Base-by-base conservation (phyloP, 2,888 invertebrate genomes). In the Ophonus ardosiacus region DNA sequence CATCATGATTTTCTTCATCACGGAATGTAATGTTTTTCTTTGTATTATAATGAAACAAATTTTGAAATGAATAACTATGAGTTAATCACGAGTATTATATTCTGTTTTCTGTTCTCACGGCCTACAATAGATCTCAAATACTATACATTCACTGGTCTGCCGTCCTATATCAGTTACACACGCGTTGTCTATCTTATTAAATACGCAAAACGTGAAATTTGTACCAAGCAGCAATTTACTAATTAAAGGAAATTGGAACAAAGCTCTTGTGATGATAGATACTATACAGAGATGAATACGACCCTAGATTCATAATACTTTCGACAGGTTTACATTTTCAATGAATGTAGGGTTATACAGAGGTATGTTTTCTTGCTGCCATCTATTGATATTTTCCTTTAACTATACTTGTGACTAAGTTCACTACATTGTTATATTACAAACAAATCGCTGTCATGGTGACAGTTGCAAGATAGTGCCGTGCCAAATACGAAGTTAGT, bases 161-260 rank as follows among this genome's bases (percentile, higher is more conserved):
- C 40, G 40, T 65, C 31, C 51, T n/a, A 40, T 74, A 74, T 74
- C 74, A 74, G 43, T 74, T 74, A 17, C 56, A 51, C 40, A 74
- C 74, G 8, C 17, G 24, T 17, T 76, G 56, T 76, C 7, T 76
- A n/a, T 24, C 78, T 78, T 24, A 57, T 78, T 24, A 56, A 17
- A 31, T 57, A 57, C n/a, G 24, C 15, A 74, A 74, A 51, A 56
- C 7, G 57, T 57, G n/a, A 57, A 78, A 78, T 78, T 40, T 78
- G 56, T 78, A 57, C 56, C 24, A 57, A 56, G 24, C 21, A 24
- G n/a, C 31, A 24, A 57, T 78, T 56, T 56, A 7, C 24, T 78
- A 78, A 78, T 78, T 78, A 57, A 57, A 24, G 78, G 57, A 78
- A 78, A 57, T 76, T n/a, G 15, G 7, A 57, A 57, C 71, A 74